phyloP scores from a whole-genome alignment of 2,797 vertebrate genomes.

The Bothrops alternatus region DNA sequence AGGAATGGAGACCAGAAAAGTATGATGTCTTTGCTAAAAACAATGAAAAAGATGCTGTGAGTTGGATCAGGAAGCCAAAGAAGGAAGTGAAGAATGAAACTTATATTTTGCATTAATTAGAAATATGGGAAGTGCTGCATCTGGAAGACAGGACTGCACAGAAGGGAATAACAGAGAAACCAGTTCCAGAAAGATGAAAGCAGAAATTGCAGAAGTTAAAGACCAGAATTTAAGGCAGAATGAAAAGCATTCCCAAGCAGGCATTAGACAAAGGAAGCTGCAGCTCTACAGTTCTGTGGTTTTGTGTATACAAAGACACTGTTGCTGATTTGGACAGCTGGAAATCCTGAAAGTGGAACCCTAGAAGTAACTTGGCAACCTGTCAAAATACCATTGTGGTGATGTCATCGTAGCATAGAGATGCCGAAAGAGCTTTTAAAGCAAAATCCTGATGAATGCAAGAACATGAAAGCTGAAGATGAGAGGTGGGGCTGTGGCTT shows the following conservation, averaged over 20 bases:
- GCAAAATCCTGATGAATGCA: constrained; percentile 25
- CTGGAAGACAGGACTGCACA: not conserved
- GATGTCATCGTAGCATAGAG: constrained; percentile 22
- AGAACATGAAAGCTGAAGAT: constrained; percentile 26
- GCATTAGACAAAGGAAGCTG: constrained; percentile 22
- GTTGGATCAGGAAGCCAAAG: not conserved
- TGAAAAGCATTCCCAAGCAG: constrained; percentile 17
- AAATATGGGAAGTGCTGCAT: not conserved
- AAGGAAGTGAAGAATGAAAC: not conserved
- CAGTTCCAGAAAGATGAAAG: constrained; percentile 9
- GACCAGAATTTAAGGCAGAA: constrained; percentile 18
- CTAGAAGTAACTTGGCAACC: constrained; percentile 36
- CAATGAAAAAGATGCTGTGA: not conserved
- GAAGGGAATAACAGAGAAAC: not conserved
- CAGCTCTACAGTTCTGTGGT: constrained; percentile 21
- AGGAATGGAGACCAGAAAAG: not conserved
- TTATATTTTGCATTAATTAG: not conserved
- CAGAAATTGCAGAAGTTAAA: not conserved
- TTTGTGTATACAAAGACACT: constrained; percentile 37
- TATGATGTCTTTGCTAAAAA: not conserved
- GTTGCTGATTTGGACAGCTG: constrained; percentile 41
- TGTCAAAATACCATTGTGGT: constrained; percentile 18
- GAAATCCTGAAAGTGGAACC: constrained; percentile 37
- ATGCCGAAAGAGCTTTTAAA: constrained; percentile 27
- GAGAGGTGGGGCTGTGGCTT: constrained; percentile 13